Percentiles rank a stretch among this genome's conserved stretches.
phyloP scores from a whole-genome alignment of 2,113 vertebrate species.

The Pseudopipra pipra region DNA sequence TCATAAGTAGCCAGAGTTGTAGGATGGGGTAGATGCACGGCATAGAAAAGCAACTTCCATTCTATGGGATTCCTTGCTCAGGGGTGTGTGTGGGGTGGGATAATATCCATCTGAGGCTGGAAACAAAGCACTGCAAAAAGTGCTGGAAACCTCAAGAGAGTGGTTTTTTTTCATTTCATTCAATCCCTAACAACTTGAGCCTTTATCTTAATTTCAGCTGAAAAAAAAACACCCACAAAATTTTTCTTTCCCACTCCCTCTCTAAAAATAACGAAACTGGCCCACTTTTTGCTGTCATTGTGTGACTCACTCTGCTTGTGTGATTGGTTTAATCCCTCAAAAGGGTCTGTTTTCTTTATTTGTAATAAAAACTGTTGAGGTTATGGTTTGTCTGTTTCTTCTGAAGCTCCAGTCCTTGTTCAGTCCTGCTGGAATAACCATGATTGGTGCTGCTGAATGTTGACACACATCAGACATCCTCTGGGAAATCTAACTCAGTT shows the following conservation, averaged over 20 bases:
- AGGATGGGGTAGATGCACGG: background rate
- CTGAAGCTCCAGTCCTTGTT: background rate
- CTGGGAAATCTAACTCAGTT: background rate
- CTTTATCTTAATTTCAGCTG: background rate
- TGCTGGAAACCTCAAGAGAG: background rate
- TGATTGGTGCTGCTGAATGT: background rate
- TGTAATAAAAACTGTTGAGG: background rate
- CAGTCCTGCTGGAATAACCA: background rate
- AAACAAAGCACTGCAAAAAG: background rate
- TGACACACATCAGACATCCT: background rate
- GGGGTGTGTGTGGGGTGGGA: background rate
- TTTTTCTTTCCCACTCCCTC: background rate
- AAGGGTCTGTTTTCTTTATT: background rate
- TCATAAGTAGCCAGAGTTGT: background rate
- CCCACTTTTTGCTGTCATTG: background rate
- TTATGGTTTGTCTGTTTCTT: background rate
- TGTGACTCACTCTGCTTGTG: background rate
- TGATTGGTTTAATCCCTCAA: background rate
- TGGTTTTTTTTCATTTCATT: background rate
- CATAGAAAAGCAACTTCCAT: background rate
- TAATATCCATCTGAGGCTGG: background rate
- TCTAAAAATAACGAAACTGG: background rate
- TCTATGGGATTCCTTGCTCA: background rate
- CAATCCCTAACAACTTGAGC: background rate
- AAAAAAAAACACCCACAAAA: background rate